Percentiles rank a stretch among this genome's conserved stretches.
These are phyloP conservation scores for Cecidostiba fungosa DNA, from an alignment of 2,888 invertebrate genomes.

Conservation along the genomic window DNA sequence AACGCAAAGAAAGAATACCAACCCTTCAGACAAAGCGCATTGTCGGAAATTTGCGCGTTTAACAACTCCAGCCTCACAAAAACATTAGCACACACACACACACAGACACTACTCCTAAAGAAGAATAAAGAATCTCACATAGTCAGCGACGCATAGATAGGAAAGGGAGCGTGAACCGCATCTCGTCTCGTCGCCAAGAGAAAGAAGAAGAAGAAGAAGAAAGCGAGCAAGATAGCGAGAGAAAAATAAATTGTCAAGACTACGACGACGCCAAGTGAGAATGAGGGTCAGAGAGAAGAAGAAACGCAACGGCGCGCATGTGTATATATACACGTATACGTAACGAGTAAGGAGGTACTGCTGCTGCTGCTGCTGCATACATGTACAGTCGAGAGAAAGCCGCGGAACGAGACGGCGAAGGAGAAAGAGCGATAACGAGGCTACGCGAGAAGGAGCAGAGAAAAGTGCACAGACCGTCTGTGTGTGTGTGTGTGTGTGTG, in stretches of 20 bases:
- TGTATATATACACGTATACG: neutral
- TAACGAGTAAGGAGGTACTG: neutral
- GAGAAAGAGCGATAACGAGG: slow-evolving; percentile 28
- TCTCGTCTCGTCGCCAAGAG: neutral
- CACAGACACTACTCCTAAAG: neutral
- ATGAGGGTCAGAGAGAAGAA: slow-evolving; percentile 3
- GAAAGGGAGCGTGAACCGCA: slow-evolving; percentile 2
- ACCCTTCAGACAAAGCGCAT: neutral
- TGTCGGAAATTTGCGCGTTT: neutral
- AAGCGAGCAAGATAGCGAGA: neutral
- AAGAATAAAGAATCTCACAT: neutral
- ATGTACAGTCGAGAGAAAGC: neutral
- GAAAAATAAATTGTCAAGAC: slow-evolving; percentile 21
- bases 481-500: neutral
- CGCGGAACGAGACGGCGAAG: slow-evolving; percentile 57
- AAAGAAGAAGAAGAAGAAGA: neutral
- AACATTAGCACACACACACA: neutral
- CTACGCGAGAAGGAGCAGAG: neutral
- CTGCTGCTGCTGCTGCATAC: neutral
- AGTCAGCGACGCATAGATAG: neutral
- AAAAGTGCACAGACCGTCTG: neutral
- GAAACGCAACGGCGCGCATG: neutral
- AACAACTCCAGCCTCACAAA: neutral
- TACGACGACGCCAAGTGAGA: neutral
- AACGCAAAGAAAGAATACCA: neutral